A percentile compares a stretch with the other conserved stretches of the same genome.
Conservation (phyloP, 2,113 vertebrate genomes). For the Tetrao urogallus region DNA sequence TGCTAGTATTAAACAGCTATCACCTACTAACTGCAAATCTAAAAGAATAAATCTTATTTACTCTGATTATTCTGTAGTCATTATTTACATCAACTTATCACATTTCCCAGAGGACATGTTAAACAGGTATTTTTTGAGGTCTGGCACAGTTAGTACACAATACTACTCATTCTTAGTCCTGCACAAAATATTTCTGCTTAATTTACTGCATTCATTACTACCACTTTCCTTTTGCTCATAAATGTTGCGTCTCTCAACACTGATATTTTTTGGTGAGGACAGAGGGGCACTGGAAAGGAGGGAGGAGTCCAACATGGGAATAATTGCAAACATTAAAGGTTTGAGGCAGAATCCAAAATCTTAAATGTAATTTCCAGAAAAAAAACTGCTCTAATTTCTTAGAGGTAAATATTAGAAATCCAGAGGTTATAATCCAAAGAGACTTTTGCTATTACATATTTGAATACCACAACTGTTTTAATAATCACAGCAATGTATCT, state of each 20-base stretch:
- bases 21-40: neutral
- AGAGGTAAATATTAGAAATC: neutral
- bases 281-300: neutral
- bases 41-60: slow-evolving; percentile 36
- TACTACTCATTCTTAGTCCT: slow-evolving; percentile 33
- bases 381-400: neutral
- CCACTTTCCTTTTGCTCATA: slow-evolving; percentile 16
- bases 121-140: slow-evolving; percentile 44
- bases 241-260: neutral
- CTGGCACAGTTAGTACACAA: slow-evolving; percentile 31
- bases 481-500: neutral
- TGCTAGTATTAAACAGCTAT: neutral
- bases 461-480: neutral
- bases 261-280: slow-evolving; percentile 6
- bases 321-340: neutral
- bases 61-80: slow-evolving; percentile 1
- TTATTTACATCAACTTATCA: slow-evolving; percentile 27
- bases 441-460: neutral
- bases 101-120: slow-evolving; percentile 25
- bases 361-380: neutral
- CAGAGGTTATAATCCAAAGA: neutral
- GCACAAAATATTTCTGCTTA: slow-evolving; percentile 32
- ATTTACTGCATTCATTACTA: slow-evolving; percentile 36
- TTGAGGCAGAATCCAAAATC: neutral
- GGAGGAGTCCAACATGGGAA: neutral